Evolutionary conservation across 2,797 vertebrate species (phyloP), one percentile per base, ranked within the genome.

Genomic region (Lateolabrax maculatus): DNA sequence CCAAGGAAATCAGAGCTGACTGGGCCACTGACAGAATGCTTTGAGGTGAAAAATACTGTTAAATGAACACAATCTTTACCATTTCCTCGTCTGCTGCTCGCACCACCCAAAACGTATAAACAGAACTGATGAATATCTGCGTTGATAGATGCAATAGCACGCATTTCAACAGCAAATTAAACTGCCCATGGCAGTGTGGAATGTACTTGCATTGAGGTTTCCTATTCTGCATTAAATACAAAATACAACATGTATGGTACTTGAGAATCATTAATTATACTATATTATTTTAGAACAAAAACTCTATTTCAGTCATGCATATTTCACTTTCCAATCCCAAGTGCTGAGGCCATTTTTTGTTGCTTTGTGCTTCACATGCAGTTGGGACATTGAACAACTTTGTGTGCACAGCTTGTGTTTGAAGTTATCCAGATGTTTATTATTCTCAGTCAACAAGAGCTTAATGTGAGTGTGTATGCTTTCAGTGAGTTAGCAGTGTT

Each of bases 101-200:
- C 86, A 79, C 75, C 81, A 70, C 81, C 79, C 73, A 78, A 86
- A 85, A 78, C 62, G 60, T 83, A 75, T 87, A 84, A 89, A 83
- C 77, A 90, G 66, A 79, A 3, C 73, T 88, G 89, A 90, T 90
- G 77, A 85, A 89, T 89, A 73, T 83, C 41, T 63, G 74, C 64
- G 84, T 55, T 85, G 87, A 91, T 75, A 13, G 88, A 92, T 69
- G 68, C 76, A 89, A 80, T 84, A 79, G 70, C 72, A 46, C 2
- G 16, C 56, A 34, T 78, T 83, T 89, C 81, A 85, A 61, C 84
- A 72, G 86, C 60, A 70, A 75, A 88, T 82, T 79, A 72, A 81
- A 78, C 55, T 72, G 52, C 60, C 73, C 66, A 67, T 63, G 71
- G 74, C 64, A 81, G 67, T 6, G 10, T 46, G 75, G 84, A 78